phyloP scores from a whole-genome alignment of 1,140 invertebrate genomes.

The Pseudoatta argentina region DNA sequence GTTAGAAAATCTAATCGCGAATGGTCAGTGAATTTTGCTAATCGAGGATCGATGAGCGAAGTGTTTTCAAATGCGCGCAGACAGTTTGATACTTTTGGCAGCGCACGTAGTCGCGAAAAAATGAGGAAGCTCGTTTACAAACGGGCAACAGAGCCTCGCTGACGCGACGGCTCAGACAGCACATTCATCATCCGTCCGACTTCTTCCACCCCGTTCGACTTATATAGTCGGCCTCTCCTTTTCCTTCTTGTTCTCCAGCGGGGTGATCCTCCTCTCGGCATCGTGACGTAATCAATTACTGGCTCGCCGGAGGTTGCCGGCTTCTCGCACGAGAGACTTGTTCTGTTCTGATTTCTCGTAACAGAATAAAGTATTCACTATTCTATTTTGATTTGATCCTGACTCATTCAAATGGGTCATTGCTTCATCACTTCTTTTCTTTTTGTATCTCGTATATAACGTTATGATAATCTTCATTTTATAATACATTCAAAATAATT shows the following conservation, averaged over 20 bases:
- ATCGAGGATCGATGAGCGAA: constrained; percentile 55
- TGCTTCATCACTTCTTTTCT: background rate
- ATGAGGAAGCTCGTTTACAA: constrained; percentile 80
- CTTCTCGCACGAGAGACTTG: constrained; percentile 23
- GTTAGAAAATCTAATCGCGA: background rate
- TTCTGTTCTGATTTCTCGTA: constrained; percentile 23
- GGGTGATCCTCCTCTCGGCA: constrained; percentile 30
- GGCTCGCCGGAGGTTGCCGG: constrained; percentile 30
- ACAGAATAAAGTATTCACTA: constrained; percentile 16
- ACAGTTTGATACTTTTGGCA: constrained; percentile 64
- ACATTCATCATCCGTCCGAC: constrained; percentile 79
- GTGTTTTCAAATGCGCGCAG: constrained; percentile 40
- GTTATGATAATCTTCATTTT: background rate
- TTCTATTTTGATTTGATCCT: constrained; percentile 14
- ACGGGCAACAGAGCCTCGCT: constrained; percentile 79
- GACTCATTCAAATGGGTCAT: constrained; percentile 8
- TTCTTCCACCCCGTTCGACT: constrained; percentile 63
- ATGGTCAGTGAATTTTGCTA: background rate
- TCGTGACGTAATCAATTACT: constrained; percentile 69
- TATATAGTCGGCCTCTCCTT: constrained; percentile 34
- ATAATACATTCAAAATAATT: background rate
- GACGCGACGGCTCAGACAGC: constrained; percentile 74
- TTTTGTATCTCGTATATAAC: background rate
- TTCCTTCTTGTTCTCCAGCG: constrained; percentile 16
- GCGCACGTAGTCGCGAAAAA: constrained; percentile 61